phyloP scores from a whole-genome alignment of 2,113 vertebrate species.

The Felis chaus region DNA sequence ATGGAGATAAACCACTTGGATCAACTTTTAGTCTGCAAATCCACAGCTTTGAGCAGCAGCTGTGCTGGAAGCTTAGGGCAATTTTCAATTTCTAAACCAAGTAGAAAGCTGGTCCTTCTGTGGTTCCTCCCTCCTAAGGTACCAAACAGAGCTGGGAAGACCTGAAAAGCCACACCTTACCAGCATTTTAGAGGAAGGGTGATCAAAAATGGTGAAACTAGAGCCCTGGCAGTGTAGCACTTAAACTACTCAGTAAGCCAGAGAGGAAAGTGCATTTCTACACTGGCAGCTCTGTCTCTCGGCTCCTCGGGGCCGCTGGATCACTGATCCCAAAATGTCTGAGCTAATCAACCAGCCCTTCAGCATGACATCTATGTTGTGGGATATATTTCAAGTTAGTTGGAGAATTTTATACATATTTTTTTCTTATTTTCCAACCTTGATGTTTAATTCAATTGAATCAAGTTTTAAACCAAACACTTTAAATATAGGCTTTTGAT shows the following conservation, averaged over 20 bases:
- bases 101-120: background rate
- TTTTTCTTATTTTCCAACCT: background rate
- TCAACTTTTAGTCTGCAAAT: slow-evolving; percentile 49
- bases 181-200: background rate
- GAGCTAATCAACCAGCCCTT: background rate
- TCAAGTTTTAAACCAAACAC: background rate
- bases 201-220: background rate
- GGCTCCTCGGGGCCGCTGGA: background rate
- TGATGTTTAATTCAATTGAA: background rate
- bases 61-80: background rate
- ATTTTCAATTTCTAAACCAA: background rate
- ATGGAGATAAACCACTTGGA: slow-evolving; percentile 43
- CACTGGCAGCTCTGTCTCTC: background rate
- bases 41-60: slow-evolving; percentile 59
- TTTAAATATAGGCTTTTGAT: background rate
- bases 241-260: background rate
- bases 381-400: background rate
- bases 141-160: background rate
- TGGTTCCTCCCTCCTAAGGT: background rate
- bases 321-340: slow-evolving; percentile 31
- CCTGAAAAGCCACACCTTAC: background rate
- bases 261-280: background rate
- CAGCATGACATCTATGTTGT: slow-evolving; percentile 15
- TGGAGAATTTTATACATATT: background rate
- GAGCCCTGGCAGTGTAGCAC: background rate